These are phyloP conservation scores for Hirtodrosophila trivittata DNA, from an alignment of 2,888 invertebrate genomes.

Conservation along the genomic window DNA sequence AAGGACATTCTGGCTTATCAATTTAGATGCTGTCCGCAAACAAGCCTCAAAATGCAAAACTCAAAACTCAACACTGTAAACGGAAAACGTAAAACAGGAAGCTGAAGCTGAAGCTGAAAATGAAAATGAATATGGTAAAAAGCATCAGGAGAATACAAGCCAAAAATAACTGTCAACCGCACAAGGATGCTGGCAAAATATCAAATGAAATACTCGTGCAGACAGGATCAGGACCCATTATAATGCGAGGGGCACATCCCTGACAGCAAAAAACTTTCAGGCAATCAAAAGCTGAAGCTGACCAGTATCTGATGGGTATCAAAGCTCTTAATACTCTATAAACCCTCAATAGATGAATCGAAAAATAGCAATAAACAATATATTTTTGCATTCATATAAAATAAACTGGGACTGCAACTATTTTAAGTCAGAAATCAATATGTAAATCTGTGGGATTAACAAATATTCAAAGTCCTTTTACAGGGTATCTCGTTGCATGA, in stretches of 20 bases:
- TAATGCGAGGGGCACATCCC: not conserved
- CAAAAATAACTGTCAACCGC: constrained; percentile 58
- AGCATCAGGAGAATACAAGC: constrained; percentile 5
- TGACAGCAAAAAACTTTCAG: constrained; percentile 22
- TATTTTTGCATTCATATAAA: too few species aligned
- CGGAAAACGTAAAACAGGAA: constrained; percentile 7
- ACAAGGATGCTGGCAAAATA: constrained; percentile 29
- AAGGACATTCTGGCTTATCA: constrained; percentile 50
- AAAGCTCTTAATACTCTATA: too few species aligned
- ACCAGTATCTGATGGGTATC: too few species aligned
- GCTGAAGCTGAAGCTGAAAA: constrained; percentile 9
- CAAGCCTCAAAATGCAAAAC: constrained; percentile 40
- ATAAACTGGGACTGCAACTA: too few species aligned
- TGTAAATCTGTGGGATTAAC: too few species aligned
- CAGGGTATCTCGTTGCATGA: not conserved
- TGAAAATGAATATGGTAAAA: constrained; percentile 13
- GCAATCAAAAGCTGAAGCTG: too few species aligned
- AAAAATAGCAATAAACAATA: too few species aligned
- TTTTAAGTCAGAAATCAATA: too few species aligned
- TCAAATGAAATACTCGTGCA: constrained; percentile 50
- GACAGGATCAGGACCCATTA: constrained; percentile 45
- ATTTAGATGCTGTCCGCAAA: constrained; percentile 48
- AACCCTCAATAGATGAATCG: too few species aligned
- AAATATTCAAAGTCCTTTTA: too few species aligned
- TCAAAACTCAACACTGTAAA: constrained; percentile 21